A percentile compares a stretch with the other conserved stretches of the same genome.
These are phyloP conservation scores for Orycteropus afer DNA, from an alignment of 2,113 vertebrate genomes.

Conservation along the genomic window DNA sequence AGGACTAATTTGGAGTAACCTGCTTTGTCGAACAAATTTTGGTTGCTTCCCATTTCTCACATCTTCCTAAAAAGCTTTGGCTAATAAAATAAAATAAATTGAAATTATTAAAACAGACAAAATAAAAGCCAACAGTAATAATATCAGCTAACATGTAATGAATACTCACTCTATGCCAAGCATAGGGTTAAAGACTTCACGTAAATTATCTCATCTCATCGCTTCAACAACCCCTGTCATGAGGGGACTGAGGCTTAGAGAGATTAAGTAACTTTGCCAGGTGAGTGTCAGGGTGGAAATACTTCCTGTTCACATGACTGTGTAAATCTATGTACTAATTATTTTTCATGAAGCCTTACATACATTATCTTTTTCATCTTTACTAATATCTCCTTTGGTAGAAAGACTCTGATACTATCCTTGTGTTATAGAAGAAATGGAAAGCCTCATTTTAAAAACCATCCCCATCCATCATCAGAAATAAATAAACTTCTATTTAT, in stretches of 20 bases:
- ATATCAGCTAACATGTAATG: neutral
- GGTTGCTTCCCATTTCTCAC: neutral
- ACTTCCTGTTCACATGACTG: neutral
- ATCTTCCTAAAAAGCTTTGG: constrained; percentile 19
- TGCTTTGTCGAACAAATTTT: constrained; percentile 11
- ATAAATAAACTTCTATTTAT: neutral
- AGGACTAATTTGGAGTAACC: neutral
- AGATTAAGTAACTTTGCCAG: neutral
- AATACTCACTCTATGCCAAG: no score
- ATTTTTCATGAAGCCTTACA: neutral
- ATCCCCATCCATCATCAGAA: neutral
- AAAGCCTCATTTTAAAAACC: neutral
- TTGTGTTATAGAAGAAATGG: constrained; percentile 6
- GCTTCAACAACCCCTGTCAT: no score
- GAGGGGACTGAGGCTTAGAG: no score
- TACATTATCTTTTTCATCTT: neutral
- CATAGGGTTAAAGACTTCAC: no score
- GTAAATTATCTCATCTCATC: no score
- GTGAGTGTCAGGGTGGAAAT: neutral
- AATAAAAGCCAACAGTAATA: neutral
- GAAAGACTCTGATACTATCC: neutral
- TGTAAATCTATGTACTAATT: neutral
- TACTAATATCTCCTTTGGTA: neutral
- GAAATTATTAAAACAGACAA: neutral
- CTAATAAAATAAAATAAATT: neutral